These are phyloP conservation scores for Pristiophorus japonicus DNA, from an alignment of 2,113 vertebrate genomes.

Conservation along the genomic window DNA sequence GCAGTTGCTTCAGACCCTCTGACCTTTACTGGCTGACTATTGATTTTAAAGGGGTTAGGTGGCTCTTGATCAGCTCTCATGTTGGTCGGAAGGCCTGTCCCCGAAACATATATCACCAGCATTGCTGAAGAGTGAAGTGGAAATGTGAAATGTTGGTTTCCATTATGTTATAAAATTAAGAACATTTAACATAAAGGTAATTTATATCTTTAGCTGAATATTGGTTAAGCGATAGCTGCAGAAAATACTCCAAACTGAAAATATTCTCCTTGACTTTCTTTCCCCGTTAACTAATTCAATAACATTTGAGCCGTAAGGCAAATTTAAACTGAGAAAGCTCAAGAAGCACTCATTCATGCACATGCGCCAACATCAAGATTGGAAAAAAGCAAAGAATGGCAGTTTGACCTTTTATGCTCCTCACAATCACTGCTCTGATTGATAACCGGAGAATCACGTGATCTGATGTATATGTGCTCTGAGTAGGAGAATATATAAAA, in stretches of 20 bases:
- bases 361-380: neutral
- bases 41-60: conserved; percentile 23
- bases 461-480: neutral
- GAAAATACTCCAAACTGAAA: neutral
- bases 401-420: conserved; percentile 25
- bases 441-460: neutral
- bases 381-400: conserved; percentile 17
- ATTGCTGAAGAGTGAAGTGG: neutral
- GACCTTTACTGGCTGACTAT: conserved; percentile 20
- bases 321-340: conserved; percentile 24
- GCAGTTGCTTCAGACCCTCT: conserved; percentile 19
- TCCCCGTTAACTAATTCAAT: neutral
- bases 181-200: neutral
- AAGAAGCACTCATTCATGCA: conserved; percentile 1
- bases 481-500: neutral
- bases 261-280: neutral
- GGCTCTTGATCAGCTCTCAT: conserved; percentile 1
- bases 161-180: neutral
- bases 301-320: neutral
- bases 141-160: neutral
- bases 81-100: conserved; percentile 16
- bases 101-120: conserved; percentile 16
- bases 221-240: neutral
- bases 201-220: neutral
- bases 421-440: conserved; percentile 3